phyloP scores from a whole-genome alignment of 2,113 vertebrate genomes.

The Taurulus bubalis region DNA sequence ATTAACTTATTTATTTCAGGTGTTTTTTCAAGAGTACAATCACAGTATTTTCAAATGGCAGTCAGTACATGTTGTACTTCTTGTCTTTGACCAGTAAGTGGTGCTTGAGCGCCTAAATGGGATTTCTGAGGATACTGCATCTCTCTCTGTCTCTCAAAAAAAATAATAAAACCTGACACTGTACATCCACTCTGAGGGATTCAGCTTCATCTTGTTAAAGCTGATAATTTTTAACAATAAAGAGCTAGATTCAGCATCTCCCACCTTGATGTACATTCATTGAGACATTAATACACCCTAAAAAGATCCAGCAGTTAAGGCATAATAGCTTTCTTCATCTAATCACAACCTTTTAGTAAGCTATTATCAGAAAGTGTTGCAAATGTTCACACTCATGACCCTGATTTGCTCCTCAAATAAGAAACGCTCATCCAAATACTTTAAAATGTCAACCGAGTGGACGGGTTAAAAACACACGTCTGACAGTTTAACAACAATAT shows the following conservation, averaged over 20 bases:
- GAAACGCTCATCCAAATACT: slow-evolving; percentile 6
- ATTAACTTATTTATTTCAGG: background rate
- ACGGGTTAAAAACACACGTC: background rate
- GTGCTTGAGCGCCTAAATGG: slow-evolving; percentile 68
- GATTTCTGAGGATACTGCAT: background rate
- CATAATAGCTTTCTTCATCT: background rate
- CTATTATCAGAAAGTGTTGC: slow-evolving; percentile 10
- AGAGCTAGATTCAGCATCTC: background rate
- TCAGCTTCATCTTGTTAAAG: background rate
- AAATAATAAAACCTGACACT: background rate
- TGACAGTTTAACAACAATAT: slow-evolving; percentile 6
- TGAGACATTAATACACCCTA: background rate
- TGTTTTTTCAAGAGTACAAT: background rate
- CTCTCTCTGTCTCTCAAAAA: background rate
- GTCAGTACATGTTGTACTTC: slow-evolving; percentile 53
- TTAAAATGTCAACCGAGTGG: background rate
- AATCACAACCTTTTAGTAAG: background rate
- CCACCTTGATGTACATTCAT: background rate
- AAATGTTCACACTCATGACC: background rate
- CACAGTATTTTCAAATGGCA: slow-evolving; percentile 1
- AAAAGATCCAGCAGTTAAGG: background rate
- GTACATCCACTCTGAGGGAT: background rate
- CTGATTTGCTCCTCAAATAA: background rate
- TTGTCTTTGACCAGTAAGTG: slow-evolving; percentile 70
- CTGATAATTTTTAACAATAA: background rate